Evolutionary conservation across 2,888 invertebrate genomes (phyloP), one percentile per base, ranked within the genome.

Genomic region (Trichopria drosophilae): DNA sequence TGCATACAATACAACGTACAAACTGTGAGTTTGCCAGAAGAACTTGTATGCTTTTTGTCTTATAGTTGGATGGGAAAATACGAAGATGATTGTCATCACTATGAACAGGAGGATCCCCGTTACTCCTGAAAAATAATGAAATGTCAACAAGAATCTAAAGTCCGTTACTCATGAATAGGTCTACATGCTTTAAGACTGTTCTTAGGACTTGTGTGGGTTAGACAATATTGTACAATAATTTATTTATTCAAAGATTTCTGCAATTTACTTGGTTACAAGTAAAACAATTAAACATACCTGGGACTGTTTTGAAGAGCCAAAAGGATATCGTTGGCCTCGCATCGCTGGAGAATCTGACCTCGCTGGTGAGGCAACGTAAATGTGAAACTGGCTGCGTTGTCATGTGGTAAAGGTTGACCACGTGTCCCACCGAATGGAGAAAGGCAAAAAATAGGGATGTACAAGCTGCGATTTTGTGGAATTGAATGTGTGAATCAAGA

Each of bases 391-490:
- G 93, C 69, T 97, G 97, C 0, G 95, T 96, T 4, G 94, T 94
- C 0, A 97, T 91, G 69, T 97, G 96, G 74, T 97, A 97, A 77
- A 97, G 97, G 77, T 97, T 97, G 23, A 97, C 92, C 72, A 96
- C 88, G 68, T 97, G 97, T 0, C 96, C 96, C 3, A 93, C 87
- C 0, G 94, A 91, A 71, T 97, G 96, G 0, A 95, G 79, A 1
- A 95, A 78, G 0, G 94, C 92, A 77, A 96, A 96, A 77, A 96
- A 93, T 1, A 94, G 78, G 0, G 93, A 95, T 0, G 96, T 96
- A 63, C 93, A 90, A 0, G 96, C 97, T 0, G 93, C 93, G 45
- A 97, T 94, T 78, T 96, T 96, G 76, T 97, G 97, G 74, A 97
- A 97, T 68, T 93, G 94, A 45, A 97, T 94, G 67, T 96, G 93